Percentiles rank a stretch among this genome's conserved stretches.
Conservation (phyloP, 2,797 vertebrate genomes). For the Anguilla marmorata region DNA sequence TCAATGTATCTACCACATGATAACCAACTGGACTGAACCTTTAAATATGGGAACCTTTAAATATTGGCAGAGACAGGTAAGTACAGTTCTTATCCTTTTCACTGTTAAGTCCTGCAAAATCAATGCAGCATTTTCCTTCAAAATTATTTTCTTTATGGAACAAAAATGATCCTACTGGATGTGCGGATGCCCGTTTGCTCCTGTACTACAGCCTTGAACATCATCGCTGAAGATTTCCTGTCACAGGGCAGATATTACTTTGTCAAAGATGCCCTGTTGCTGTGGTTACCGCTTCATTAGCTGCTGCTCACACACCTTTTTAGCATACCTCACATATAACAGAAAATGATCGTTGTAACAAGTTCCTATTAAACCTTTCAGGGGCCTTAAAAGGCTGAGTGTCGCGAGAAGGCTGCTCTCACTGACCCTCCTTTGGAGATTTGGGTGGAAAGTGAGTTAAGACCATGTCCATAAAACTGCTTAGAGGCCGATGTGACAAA, state of each 20-base stretch:
- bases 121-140: neutral
- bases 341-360: neutral
- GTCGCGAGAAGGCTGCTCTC: neutral
- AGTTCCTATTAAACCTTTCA: conserved; percentile 14
- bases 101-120: neutral
- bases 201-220: conserved; percentile 39
- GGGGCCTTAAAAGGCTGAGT: conserved; percentile 10
- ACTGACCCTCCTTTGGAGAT: neutral
- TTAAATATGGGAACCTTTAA: no score
- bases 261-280: conserved; percentile 50
- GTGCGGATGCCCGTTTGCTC: conserved; percentile 38
- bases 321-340: neutral
- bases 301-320: conserved; percentile 15
- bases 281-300: conserved; percentile 57
- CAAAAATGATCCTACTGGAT: conserved; percentile 29
- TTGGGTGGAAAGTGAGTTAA: neutral
- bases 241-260: conserved; percentile 31
- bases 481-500: neutral
- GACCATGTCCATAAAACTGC: neutral
- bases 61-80: neutral
- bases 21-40: no score
- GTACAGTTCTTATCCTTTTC: neutral
- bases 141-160: neutral
- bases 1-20: no score
- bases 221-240: conserved; percentile 24